Conservation (phyloP, 2,888 invertebrate genomes). For the Cantharis nigra region DNA sequence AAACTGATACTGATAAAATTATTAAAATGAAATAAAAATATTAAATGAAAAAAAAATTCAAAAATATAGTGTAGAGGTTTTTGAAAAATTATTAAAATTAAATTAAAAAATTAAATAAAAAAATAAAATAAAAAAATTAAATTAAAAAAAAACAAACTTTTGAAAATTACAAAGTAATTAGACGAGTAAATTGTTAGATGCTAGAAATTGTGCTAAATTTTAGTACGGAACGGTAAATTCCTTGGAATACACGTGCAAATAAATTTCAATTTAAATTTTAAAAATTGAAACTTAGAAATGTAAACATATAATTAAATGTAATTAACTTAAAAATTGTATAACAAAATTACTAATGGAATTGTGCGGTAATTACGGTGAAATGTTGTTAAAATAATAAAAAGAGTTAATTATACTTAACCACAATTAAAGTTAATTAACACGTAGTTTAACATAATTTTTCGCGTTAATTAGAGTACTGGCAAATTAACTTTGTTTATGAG, state of each 20-base stretch:
- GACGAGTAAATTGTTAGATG: not conserved
- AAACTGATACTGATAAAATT: too few species aligned
- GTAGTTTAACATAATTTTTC: not conserved
- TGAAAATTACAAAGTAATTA: not conserved
- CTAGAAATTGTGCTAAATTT: not conserved
- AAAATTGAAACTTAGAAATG: not conserved
- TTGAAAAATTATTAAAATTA: not conserved
- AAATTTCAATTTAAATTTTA: not conserved
- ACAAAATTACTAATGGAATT: not conserved
- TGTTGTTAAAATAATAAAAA: not conserved
- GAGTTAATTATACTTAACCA: not conserved
- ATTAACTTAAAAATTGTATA: not conserved
- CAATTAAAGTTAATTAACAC: not conserved
- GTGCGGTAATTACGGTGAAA: not conserved
- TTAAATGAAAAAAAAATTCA: too few species aligned
- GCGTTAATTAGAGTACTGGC: not conserved
- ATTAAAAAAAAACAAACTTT: too few species aligned
- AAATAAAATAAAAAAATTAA: too few species aligned
- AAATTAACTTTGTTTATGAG: not conserved
- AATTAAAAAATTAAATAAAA: too few species aligned
- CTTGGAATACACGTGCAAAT: not conserved
- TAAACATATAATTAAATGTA: not conserved
- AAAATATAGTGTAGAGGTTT: not conserved
- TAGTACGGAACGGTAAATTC: not conserved
- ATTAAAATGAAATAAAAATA: too few species aligned